A percentile compares a stretch with the other conserved stretches of the same genome.
Conservation (phyloP, 2,797 vertebrate genomes). For the Gambelia wislizenii region DNA sequence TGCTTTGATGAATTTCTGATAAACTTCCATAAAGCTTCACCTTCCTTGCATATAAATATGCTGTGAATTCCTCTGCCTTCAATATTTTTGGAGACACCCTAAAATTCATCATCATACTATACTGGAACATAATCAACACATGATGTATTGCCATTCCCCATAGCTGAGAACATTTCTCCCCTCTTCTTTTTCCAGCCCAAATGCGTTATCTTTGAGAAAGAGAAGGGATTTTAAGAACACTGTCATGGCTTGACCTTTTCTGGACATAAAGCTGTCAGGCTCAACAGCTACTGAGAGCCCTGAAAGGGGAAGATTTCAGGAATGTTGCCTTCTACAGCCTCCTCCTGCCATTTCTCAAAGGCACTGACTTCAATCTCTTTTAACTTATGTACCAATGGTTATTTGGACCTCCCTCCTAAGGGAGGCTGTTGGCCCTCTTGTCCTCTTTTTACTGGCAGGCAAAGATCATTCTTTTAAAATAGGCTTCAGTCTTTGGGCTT, state of each 20-base stretch:
- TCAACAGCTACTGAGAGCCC: neutral
- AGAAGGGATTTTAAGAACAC: rapidly evolving
- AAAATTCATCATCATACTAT: neutral
- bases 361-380: neutral
- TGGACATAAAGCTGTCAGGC: neutral
- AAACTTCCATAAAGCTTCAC: neutral
- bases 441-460: too few relatives aligned
- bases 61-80: neutral
- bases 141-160: too few relatives aligned
- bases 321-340: neutral
- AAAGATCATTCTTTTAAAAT: too few relatives aligned
- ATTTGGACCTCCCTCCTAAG: too few relatives aligned
- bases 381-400: neutral
- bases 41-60: neutral
- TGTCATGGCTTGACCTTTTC: neutral
- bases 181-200: neutral
- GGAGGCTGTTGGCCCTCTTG: too few relatives aligned
- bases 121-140: neutral
- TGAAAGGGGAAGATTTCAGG: neutral
- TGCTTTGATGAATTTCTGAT: neutral
- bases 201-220: neutral
- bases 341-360: neutral
- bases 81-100: neutral
- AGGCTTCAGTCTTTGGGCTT: too few relatives aligned
- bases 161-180: neutral